Evolutionary conservation across 1,140 invertebrate species (phyloP), one percentile per base, ranked within the genome.

Genomic region (Drosophila sucinea): DNA sequence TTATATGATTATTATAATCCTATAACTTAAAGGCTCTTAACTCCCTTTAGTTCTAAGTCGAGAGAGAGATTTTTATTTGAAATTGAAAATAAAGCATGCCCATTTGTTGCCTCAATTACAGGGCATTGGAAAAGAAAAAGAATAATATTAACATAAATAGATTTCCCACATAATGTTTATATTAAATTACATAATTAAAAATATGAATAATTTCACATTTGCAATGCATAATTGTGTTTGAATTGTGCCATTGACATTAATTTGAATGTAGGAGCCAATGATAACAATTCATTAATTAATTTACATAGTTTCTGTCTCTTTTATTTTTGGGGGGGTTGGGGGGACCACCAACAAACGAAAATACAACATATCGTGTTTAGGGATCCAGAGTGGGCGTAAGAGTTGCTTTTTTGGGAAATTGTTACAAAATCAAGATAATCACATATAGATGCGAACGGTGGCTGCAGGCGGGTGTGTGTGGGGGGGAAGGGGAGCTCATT

Each of bases 381-480:
- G 56, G 23, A 51, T 27, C 7, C 44, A 25, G 11, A 51, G 61
- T 65, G 67, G 60, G 60, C 41, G 60, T 44, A 25, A 10, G 60
- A 54, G 56, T 61, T 29, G 60, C 66, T 63, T 66, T 17, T 74
- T 78, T 51, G 44, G 44, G 71, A 78, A 71, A 60, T 65, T 65
- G 68, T 79, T 79, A 71, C 76, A 68, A 76, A 75, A 79, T 79
- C 76, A 61, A 79, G 73, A 79, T 79, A 79, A 71, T 79, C 76
- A 78, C 63, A 78, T 47, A 6, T 47, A 47, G 17, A 47, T 47
- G 5, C 17, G 25, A 51, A 10, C 44, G 44, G 2, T 10, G 2
- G 25, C 7, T 27, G 44, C 0, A 27, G 23, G 5, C 3, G 4
- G 51, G 64, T 17, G 17, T 17, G 17, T 17, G 17, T 17, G 62